These are phyloP conservation scores for Himalopsyche anomala DNA, from an alignment of 2,888 invertebrate genomes.

Conservation along the genomic window DNA sequence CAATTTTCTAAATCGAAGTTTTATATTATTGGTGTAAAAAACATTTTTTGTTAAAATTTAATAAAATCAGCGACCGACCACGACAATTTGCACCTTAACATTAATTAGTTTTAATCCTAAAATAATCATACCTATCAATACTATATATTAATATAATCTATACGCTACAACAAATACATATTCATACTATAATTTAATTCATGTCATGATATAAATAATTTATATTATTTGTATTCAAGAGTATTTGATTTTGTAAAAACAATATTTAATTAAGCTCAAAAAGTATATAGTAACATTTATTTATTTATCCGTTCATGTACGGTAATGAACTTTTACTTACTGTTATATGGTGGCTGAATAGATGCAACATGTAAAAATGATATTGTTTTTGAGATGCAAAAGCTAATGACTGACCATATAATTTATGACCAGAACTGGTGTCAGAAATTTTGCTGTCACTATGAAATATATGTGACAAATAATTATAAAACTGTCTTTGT, in stretches of 20 bases:
- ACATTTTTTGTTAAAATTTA: conserved; percentile 43
- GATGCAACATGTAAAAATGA: too few relatives aligned
- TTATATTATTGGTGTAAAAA: conserved; percentile 42
- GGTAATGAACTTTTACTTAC: too few relatives aligned
- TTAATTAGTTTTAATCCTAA: conserved; percentile 28
- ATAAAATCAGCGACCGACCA: conserved; percentile 43
- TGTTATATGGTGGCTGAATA: too few relatives aligned
- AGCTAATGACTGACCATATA: too few relatives aligned
- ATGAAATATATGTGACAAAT: too few relatives aligned
- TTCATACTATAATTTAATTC: conserved; percentile 23
- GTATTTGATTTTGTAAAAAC: background rate
- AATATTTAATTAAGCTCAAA: background rate
- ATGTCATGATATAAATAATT: conserved; percentile 31
- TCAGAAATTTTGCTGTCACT: too few relatives aligned
- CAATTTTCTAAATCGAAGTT: conserved; percentile 37
- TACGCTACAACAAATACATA: conserved; percentile 23
- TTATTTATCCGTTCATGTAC: background rate
- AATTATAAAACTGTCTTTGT: too few relatives aligned
- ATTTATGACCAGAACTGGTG: too few relatives aligned
- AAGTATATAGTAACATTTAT: background rate
- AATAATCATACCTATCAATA: conserved; percentile 28
- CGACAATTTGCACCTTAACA: conserved; percentile 41
- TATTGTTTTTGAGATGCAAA: too few relatives aligned
- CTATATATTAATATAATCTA: conserved; percentile 38
- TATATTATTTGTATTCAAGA: conserved; percentile 5